Evolutionary conservation across 53 echinoderm and acorn worm species (phyloP).

Genomic region (Arbacia lixula): DNA sequence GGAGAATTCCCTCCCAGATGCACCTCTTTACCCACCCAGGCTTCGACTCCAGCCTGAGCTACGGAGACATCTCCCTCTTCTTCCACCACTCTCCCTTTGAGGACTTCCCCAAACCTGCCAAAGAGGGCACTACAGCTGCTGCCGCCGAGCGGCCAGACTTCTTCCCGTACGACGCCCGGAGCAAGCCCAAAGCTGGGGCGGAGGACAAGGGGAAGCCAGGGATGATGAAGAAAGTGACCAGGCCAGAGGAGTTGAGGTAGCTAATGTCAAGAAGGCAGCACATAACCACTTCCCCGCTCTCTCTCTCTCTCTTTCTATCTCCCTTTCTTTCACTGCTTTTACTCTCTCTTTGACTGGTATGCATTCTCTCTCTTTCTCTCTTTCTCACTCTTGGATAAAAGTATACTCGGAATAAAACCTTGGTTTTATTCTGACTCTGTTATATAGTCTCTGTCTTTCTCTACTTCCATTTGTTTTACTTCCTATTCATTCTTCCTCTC

Average conservation of each 20-base stretch:
- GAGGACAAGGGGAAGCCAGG: slow-evolving; percentile 68
- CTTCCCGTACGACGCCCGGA: slow-evolving; percentile 61
- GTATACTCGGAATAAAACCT: too few species aligned
- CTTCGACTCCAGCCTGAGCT: slow-evolving; percentile 87
- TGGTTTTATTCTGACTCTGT: too few species aligned
- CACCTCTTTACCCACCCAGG: slow-evolving; percentile 93
- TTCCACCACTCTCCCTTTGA: slow-evolving; percentile 91
- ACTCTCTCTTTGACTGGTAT: not conserved
- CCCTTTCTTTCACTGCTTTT: not conserved
- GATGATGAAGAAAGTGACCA: slow-evolving; percentile 51
- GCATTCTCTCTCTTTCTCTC: not conserved
- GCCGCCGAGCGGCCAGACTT: slow-evolving; percentile 52
- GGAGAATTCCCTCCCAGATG: slow-evolving; percentile 78
- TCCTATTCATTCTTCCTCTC: not conserved
- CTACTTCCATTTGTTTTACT: not conserved
- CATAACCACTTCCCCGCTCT: not conserved
- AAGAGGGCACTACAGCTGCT: slow-evolving; percentile 62
- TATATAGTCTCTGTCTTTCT: not conserved
- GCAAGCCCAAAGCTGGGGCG: slow-evolving; percentile 34
- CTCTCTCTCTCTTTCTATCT: not conserved
- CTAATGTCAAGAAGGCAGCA: too few species aligned
- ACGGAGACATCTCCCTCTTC: slow-evolving; percentile 93
- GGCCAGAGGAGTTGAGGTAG: slow-evolving; percentile 84
- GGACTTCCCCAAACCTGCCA: slow-evolving; percentile 52
- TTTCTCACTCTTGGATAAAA: too few species aligned